Percentiles rank a stretch among this genome's conserved stretches.
phyloP scores from a whole-genome alignment of 2,888 invertebrate genomes.

The Drosophila eohydei region DNA sequence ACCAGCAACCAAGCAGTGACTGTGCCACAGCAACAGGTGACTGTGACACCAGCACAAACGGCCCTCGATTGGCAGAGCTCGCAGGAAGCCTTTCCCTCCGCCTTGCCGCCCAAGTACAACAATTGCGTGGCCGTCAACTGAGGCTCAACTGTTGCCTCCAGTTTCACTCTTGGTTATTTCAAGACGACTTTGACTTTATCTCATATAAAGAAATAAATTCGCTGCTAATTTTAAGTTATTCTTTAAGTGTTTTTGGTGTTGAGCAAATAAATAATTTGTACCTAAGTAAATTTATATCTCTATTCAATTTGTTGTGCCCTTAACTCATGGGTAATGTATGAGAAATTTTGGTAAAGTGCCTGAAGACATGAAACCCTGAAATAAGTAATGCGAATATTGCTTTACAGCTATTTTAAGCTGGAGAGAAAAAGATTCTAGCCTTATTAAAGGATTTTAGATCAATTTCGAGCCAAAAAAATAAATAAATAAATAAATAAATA shows the following conservation, averaged over 20 bases:
- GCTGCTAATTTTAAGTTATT: neutral
- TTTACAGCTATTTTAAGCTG: no score
- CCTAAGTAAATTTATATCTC: no score
- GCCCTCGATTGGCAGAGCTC: conserved; percentile 27
- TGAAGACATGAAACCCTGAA: no score
- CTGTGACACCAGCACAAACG: conserved; percentile 43
- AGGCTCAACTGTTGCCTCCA: neutral
- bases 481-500: no score
- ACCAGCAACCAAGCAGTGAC: conserved; percentile 27
- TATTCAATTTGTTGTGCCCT: no score
- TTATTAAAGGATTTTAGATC: no score
- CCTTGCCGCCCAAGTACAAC: conserved; percentile 54
- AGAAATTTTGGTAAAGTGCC: no score
- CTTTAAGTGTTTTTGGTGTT: conserved; percentile 1
- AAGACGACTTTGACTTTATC: neutral
- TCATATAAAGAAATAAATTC: neutral
- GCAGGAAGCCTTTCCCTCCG: conserved; percentile 26
- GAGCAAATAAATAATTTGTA: neutral
- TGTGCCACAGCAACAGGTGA: conserved; percentile 17
- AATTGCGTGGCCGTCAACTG: conserved; percentile 35
- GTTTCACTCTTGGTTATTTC: neutral
- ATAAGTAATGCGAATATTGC: no score
- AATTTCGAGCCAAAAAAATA: no score
- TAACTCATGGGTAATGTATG: no score
- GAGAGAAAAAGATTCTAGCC: no score